phyloP scores from a whole-genome alignment of 2,113 vertebrate genomes.

The Epinephelus fuscoguttatus region DNA sequence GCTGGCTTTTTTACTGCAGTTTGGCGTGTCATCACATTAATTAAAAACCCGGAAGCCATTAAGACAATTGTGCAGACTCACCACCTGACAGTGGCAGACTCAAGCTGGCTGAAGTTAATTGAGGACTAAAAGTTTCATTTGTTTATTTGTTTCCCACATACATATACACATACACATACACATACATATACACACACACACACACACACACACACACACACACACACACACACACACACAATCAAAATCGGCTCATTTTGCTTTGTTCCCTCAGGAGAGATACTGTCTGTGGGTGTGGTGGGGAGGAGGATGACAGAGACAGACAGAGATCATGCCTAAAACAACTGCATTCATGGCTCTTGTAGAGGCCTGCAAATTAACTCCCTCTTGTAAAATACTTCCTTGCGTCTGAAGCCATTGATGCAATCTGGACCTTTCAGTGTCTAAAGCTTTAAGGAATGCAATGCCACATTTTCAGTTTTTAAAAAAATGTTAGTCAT shows the following conservation, averaged over 20 bases:
- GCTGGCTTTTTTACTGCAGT: neutral
- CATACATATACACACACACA: too few relatives aligned
- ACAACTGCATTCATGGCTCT: conserved; percentile 27
- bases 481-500: neutral
- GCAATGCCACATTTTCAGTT: neutral
- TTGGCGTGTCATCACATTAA: neutral
- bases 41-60: neutral
- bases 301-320: neutral
- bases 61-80: neutral
- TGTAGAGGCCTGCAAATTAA: neutral
- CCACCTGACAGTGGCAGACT: neutral
- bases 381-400: conserved; percentile 4
- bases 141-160: too few relatives aligned
- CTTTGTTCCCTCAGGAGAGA: too few relatives aligned
- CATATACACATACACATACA: too few relatives aligned
- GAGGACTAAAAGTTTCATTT: too few relatives aligned
- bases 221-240: too few relatives aligned
- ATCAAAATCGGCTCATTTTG: too few relatives aligned
- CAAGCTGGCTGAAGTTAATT: too few relatives aligned
- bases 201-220: too few relatives aligned
- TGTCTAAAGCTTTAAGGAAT: neutral
- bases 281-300: neutral
- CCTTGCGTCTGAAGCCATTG: neutral
- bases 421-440: neutral
- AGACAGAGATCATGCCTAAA: neutral